Evolutionary conservation across 2,888 invertebrate genomes (phyloP).

Genomic region (Euzophera pinguis): DNA sequence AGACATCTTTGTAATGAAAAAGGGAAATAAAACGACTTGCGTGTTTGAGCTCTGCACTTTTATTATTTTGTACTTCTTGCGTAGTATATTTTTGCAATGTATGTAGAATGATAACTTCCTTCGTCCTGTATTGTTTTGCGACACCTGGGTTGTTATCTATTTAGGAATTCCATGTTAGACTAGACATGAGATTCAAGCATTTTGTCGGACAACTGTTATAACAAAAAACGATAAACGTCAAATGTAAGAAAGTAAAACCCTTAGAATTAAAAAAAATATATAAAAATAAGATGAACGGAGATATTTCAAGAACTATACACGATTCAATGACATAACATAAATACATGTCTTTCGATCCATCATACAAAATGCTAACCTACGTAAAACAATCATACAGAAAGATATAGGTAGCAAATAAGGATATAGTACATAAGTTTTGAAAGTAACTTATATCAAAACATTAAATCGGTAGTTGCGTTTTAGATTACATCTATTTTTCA

Average conservation of each 20-base stretch:
- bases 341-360: too few relatives aligned
- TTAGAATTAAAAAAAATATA: neutral
- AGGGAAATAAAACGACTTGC: too few relatives aligned
- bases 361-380: too few relatives aligned
- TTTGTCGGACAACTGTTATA: neutral
- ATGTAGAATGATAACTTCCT: slow-evolving; percentile 29
- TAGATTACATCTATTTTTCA: too few relatives aligned
- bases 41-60: neutral
- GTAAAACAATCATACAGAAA: too few relatives aligned
- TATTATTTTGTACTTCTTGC: slow-evolving; percentile 1
- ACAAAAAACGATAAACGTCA: neutral
- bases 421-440: too few relatives aligned
- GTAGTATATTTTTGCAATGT: slow-evolving; percentile 14
- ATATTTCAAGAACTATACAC: too few relatives aligned
- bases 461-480: too few relatives aligned
- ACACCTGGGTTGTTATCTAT: slow-evolving; percentile 27
- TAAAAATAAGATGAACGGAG: too few relatives aligned
- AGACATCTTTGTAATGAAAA: too few relatives aligned
- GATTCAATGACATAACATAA: too few relatives aligned
- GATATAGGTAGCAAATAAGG: too few relatives aligned
- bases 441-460: neutral
- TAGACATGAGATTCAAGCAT: neutral
- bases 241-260: neutral
- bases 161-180: neutral
- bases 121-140: slow-evolving; percentile 20